Base-by-base conservation (phyloP, 1,140 invertebrate genomes). In the Eubasilissa regina region DNA sequence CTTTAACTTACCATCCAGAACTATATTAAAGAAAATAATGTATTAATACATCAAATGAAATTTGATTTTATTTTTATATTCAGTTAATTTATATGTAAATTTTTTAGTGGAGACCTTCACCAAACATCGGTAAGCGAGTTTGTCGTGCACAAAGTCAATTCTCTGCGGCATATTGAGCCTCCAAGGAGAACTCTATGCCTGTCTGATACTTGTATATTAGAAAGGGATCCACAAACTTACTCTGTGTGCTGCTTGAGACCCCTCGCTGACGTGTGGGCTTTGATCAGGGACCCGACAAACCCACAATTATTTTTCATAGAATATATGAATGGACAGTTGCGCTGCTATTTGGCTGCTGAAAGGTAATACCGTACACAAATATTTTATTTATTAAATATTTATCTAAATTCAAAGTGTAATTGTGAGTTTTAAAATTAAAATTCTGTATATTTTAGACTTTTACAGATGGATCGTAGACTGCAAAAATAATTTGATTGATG, bases 171-270 rank as follows among this genome's bases (percentile, higher is more conserved):
- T 87, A 90, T 91, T 81, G 95, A 96, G 83, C 92, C 94, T 4
- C 93, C 97, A 44, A 90, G 95, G 81, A 91, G 98, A 79, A 96
- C 96, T 1, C 90, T 99, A n/a, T 99, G 98, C 86, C 90, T 99
- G 0, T 97, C 97, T 0, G 98, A 99, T 87, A 95, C 94, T 0
- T 99, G 98, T 89, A 89, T 99, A 17, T 87, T 99, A 44, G 98
- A 99, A 90, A 91, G 98, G 84, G 98, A 99, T 90, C 97, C 97
- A 21, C 95, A 96, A 84, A 98, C 97, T 0, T 99, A 99, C 87
- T 95, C 94, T 84, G 94, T 98, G 79, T 94, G 92, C 13, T 89
- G 97, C 19, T 89, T 98, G 47, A 93, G 96, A 84, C 97, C 97
- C 0, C 87, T 99, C 9, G 92, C 93, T 75, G 95, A 97, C 85